Conservation (phyloP, 2,113 vertebrate genomes). For the Scatophagus argus region DNA sequence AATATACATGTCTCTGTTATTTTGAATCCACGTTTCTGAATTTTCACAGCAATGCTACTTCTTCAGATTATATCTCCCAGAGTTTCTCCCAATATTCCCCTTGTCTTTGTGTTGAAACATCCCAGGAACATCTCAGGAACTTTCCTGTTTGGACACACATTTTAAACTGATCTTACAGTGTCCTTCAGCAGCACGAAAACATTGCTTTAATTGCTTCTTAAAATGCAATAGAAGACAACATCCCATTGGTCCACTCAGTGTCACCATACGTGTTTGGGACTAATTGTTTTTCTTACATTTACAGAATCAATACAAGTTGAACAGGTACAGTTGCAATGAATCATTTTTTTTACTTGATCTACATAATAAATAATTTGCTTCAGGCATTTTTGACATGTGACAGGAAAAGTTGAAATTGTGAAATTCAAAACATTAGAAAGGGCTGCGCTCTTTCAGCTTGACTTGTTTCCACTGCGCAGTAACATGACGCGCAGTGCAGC, state of each 20-base stretch:
- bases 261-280: no score
- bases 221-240: background rate
- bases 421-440: background rate
- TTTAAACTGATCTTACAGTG: background rate
- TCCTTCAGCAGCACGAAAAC: background rate
- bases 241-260: background rate
- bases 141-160: no score
- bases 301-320: background rate
- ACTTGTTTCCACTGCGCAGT: background rate
- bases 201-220: background rate
- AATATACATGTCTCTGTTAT: constrained; percentile 55
- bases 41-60: background rate
- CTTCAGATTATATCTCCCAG: no score
- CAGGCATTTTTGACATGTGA: background rate
- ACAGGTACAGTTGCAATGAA: background rate
- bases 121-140: no score
- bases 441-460: background rate
- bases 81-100: background rate
- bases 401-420: background rate
- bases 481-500: background rate
- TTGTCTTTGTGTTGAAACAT: no score
- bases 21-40: background rate
- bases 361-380: background rate
- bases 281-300: background rate
- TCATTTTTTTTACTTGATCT: background rate